Evolutionary conservation across 1,140 invertebrate genomes (phyloP), one percentile per base, ranked within the genome.

Genomic region (Brachionus manjavacas): DNA sequence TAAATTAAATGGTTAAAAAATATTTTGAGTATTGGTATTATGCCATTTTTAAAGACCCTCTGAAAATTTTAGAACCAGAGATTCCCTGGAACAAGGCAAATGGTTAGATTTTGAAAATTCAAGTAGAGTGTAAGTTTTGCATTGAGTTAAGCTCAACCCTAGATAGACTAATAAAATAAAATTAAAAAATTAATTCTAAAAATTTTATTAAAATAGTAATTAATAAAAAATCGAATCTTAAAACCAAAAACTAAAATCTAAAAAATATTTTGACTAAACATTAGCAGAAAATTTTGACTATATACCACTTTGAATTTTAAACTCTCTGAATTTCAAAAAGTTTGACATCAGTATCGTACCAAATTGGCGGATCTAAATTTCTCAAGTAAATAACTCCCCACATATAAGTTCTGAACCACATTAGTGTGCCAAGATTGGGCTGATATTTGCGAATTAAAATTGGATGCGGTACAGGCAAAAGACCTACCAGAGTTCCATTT

Each of bases 391-490:
- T 98, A 25, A 99, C 95, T 46, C 97, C 97, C 96, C 97, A 99
- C 93, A 99, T 96, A 88, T 99, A 99, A 1, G 96, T 99, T 76
- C 96, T 91, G 90, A 99, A 99, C 97, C 97, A 99, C 87, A 96
- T 95, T 11, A 96, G 97, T 2, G 98, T 99, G 43, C 96, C 97
- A 66, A 93, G 92, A 90, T 99, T 99, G 12, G 97, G 95, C 91
- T 99, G 97, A 91, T 99, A 99, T 91, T 98, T 97, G 85, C 98
- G 91, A 86, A 99, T 99, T 60, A 99, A 92, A 88, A 99, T 99
- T 9, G 98, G 97, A 92, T 99, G 97, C 7, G 98, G 98, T 55
- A 99, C 98, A 1, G 98, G 98, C 68, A 99, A 90, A 25, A 99
- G 91, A 4, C 97, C 97, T 9, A 99, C 97, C 78, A 99, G 90